Evolutionary conservation across 2,888 invertebrate species (phyloP), one percentile per base, ranked within the genome.

Genomic region (Epiblema foenella): DNA sequence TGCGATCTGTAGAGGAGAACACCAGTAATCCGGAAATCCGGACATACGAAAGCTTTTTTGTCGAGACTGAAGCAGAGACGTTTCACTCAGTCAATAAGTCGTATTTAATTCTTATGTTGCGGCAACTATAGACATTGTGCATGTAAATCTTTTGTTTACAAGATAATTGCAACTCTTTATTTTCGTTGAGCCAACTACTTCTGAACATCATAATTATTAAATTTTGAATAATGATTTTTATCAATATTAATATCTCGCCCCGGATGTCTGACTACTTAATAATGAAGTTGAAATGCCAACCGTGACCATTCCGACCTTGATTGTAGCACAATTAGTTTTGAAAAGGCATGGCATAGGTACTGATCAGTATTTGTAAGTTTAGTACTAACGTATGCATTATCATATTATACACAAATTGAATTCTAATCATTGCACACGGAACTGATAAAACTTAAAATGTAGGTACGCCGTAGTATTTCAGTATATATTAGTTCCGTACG

Each of bases 261-360:
- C 72, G 72, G 72, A 68, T 64, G 58, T 68, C 58, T 72, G 68
- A 17, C 11, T 51, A n/a, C n/a, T n/a, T n/a, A 67, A 69, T 54
- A 57, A 58, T 68, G 68, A 57, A 71, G 59, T 46, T 49, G 57
- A 75, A 74, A 75, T 75, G 70, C 66, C 74, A 74, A 68, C 5
- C 75, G 74, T 75, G 74, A 66, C 69, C 37, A 11, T 5, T 29
- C 4, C 37, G 66, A 54, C 74, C 74, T 75, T 72, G 66, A 58
- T 56, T 46, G 46, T 67, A 7, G 29, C 24, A 59, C 62, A 70
- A 67, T 72, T 68, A 46, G 17, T n/a, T 15, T 29, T 37, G 17
- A 62, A 59, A 64, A 60, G n/a, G 62, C 46, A 46, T 60, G 46
- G 49, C 15, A 3, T 51, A 24, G n/a, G n/a, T n/a, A 10, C 11